Base-by-base conservation (phyloP, 2,797 vertebrate genomes). In the Adrianichthys oophorus region DNA sequence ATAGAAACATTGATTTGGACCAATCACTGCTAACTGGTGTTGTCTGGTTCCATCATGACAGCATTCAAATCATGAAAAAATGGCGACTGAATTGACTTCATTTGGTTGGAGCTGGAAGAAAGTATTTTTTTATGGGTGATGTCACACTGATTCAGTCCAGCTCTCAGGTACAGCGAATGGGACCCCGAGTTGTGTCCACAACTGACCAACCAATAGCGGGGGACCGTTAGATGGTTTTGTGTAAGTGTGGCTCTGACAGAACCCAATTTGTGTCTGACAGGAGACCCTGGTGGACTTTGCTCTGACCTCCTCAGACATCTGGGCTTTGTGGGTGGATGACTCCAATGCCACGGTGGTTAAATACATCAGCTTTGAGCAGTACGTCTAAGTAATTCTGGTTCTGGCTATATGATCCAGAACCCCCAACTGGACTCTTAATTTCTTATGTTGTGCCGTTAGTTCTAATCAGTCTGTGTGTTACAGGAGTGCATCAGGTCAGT, bases 301-400 rank as follows among this genome's bases (percentile, higher is more conserved):
- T 52, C 90, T 99, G 79, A 96, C 96, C 17, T 87, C 94, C 0
- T 87, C 94, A 0, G 96, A 98, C 52, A 88, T 99, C 67, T 99
- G 97, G 97, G 96, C 87, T 0, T 85, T 98, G 45, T 98, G 96
- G 97, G 87, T 97, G 45, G 95, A 95, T 0, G 94, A 95, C 24
- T 91, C 95, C 62, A 96, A 93, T 76, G 85, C 93, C 53, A 94
- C 94, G 0, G 74, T 94, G 21, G 92, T 97, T 77, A 98, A 95
- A 76, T 95, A 94, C 84, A 96, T 96, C 89, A 97, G 94, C 84
- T 99, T 96, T 62, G 95, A 98, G 67, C 94, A 97, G 97, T 99
- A 77, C 87, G 95, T 80, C 2, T 1, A 6, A 45, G 5, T n/a
- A 7, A 32, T 32, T 32, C 29, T 10, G 29, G 8, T 10, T 32